Evolutionary conservation across 2,797 vertebrate genomes (phyloP), one percentile per base, ranked within the genome.

Genomic region (Streptopelia turtur): DNA sequence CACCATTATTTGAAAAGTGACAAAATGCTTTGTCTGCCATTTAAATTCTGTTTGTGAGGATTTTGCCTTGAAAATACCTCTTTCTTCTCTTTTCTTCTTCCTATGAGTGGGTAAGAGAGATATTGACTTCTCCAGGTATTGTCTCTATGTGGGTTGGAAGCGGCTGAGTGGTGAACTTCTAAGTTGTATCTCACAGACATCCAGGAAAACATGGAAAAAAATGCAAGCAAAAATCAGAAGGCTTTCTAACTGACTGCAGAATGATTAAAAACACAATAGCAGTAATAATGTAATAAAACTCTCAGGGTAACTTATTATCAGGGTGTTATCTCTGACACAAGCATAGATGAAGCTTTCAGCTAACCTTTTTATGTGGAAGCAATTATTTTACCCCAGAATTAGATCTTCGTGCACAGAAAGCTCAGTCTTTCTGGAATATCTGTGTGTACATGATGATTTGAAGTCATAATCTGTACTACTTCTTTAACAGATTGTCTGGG

Each of bases 141-240:
- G 8, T 60, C 3, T 49, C 4, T 60, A 0, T 30, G 5, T 0
- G 3, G 4, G 2, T 35, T 75, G n/a, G 43, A 84, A 68, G n/a
- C 41, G 27, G 5, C 21, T 66, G 25, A 68, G 13, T 2, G 12
- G 8, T 10, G 10, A 83, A 53, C 5, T 61, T 5, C 10, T 63
- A 53, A 70, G 21, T 6, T 41, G 21, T n/a, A 43, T 20, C 23
- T 53, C 45, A n/a, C 3, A 45, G 9, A 31, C 24, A 75, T 23
- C 9, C 24, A 71, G 11, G 43, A 39, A 39, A 39, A 39, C 39
- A 14, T 39, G 39, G 39, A 60, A 52, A 41, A 41, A 77, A 91
- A 37, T 3, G 4, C 25, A 43, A 13, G 11, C 9, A 69, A 83
- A 17, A 66, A 37, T 43, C 16, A 57, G 79, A 75, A 71, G 2